These are phyloP conservation scores for Ceyx erithaca DNA, from an alignment of 2,797 vertebrate genomes.

Conservation along the genomic window DNA sequence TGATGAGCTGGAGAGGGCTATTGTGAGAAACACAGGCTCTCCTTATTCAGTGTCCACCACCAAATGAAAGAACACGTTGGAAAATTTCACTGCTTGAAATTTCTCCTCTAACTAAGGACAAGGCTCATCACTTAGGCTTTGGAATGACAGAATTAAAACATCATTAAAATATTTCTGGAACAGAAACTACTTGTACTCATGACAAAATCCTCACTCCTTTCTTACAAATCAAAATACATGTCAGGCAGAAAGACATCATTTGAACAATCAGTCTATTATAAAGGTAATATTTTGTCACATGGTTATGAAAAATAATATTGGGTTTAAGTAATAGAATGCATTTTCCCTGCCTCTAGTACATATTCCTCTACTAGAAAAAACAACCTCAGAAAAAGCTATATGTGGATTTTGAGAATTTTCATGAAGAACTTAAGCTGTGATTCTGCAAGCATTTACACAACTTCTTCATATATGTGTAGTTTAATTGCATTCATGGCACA, in stretches of 20 bases:
- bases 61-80: neutral
- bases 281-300: neutral
- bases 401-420: neutral
- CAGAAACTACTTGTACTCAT: neutral
- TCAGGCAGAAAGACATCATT: neutral
- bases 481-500: neutral
- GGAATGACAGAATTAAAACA: neutral
- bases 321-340: neutral
- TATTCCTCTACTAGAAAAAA: neutral
- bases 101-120: neutral
- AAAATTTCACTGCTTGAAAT: conserved; percentile 21
- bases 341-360: neutral
- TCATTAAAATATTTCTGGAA: neutral
- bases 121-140: neutral
- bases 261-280: neutral
- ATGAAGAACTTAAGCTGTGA: neutral
- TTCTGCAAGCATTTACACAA: neutral
- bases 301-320: neutral
- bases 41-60: conserved; percentile 32
- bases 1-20: conserved; percentile 57
- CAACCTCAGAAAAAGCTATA: neutral
- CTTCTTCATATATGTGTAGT: neutral
- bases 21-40: conserved; percentile 48
- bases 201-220: neutral
- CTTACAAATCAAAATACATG: neutral